These are phyloP conservation scores for Pomacea maculata DNA, from an alignment of 1,140 invertebrate species.

Conservation along the genomic window DNA sequence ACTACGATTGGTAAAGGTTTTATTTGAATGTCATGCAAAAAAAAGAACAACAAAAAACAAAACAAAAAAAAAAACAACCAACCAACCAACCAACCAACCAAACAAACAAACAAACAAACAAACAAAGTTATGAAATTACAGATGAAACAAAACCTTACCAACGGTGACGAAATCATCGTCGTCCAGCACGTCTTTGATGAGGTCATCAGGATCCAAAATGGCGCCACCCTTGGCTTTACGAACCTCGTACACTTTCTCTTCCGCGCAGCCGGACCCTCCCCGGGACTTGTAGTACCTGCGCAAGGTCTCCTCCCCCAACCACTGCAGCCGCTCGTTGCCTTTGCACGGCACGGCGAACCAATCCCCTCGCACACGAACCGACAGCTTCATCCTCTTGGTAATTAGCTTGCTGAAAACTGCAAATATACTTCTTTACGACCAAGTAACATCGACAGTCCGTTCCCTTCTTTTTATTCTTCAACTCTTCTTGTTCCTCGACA, in stretches of 20 bases:
- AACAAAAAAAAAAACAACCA: too few species aligned
- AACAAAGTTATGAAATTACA: neutral
- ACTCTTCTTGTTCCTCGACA: too few species aligned
- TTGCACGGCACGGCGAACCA: conserved; percentile 75
- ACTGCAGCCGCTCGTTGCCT: conserved; percentile 65
- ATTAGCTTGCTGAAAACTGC: too few species aligned
- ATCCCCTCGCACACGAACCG: conserved; percentile 71
- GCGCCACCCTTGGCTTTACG: conserved; percentile 73
- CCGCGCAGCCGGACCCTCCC: conserved; percentile 41
- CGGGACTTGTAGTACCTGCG: conserved; percentile 66
- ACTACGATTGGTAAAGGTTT: neutral
- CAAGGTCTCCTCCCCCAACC: conserved; percentile 72
- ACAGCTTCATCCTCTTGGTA: conserved; percentile 70
- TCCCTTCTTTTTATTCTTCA: too few species aligned
- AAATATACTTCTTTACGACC: too few species aligned
- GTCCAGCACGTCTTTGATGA: conserved; percentile 70
- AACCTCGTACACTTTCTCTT: conserved; percentile 69
- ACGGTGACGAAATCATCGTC: conserved; percentile 76
- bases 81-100: too few species aligned
- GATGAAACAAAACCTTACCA: conserved; percentile 63
- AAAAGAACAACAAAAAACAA: too few species aligned
- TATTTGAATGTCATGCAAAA: neutral
- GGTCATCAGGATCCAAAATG: conserved; percentile 72
- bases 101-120: too few species aligned
- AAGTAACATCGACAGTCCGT: too few species aligned